Percentiles rank a stretch among this genome's conserved stretches.
phyloP scores from a whole-genome alignment of 2,888 invertebrate genomes.

The Auanema freiburgensis region DNA sequence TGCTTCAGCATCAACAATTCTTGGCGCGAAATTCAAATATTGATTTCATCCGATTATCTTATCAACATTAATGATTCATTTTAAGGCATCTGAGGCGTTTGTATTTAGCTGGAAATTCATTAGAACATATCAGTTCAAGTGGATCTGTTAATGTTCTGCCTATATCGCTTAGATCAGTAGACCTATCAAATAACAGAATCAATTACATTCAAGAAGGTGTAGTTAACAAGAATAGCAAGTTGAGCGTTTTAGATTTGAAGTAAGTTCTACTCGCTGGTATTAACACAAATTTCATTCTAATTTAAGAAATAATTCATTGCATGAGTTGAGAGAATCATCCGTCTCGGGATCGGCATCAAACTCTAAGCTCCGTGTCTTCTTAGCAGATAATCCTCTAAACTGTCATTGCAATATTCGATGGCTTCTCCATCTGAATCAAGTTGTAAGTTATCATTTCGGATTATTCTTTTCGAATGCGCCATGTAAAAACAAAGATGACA shows the following conservation, averaged over 20 bases:
- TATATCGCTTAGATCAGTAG: conserved; percentile 28
- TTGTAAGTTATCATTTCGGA: neutral
- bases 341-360: conserved; percentile 29
- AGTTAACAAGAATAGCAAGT: conserved; percentile 24
- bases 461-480: neutral
- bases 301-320: conserved; percentile 41
- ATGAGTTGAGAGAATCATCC: conserved; percentile 29
- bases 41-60: neutral
- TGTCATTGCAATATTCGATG: conserved; percentile 37
- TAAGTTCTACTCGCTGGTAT: conserved; percentile 8
- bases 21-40: too few relatives aligned
- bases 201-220: conserved; percentile 36
- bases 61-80: too few relatives aligned
- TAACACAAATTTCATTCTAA: neutral
- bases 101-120: conserved; percentile 41
- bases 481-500: too few relatives aligned
- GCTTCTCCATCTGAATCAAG: conserved; percentile 25
- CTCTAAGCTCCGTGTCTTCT: conserved; percentile 22
- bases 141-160: conserved; percentile 42
- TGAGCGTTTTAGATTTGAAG: conserved; percentile 42
- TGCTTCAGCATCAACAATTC: too few relatives aligned
- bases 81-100: conserved; percentile 38
- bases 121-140: conserved; percentile 37
- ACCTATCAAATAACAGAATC: conserved; percentile 42
- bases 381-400: conserved; percentile 32